phyloP scores from a whole-genome alignment of 1,140 invertebrate genomes.

The Nephila pilipes region DNA sequence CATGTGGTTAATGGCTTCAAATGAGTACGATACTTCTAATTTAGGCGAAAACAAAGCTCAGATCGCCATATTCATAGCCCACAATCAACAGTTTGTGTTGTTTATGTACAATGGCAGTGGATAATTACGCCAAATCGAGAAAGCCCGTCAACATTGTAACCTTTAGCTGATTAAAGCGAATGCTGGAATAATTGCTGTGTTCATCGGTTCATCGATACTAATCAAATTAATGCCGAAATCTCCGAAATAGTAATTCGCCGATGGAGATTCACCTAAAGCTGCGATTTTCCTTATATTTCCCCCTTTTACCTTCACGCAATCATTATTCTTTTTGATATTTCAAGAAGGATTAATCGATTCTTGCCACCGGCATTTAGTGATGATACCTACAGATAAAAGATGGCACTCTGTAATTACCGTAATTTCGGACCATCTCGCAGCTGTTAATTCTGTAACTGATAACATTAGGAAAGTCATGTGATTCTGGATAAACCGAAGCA shows the following conservation, averaged over 20 bases:
- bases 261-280: constrained; percentile 25
- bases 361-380: constrained; percentile 37
- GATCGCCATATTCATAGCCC: no score
- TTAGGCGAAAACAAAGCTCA: no score
- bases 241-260: background rate
- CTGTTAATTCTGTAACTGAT: background rate
- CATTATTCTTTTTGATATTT: constrained; percentile 39
- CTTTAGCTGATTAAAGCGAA: constrained; percentile 52
- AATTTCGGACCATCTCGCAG: constrained; percentile 1
- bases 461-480: background rate
- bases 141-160: background rate
- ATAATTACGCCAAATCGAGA: constrained; percentile 21
- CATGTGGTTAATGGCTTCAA: no score
- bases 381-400: constrained; percentile 24
- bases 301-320: background rate
- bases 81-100: background rate
- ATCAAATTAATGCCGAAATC: constrained; percentile 60
- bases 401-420: constrained; percentile 33
- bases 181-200: constrained; percentile 44
- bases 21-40: no score
- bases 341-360: constrained; percentile 11
- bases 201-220: constrained; percentile 61
- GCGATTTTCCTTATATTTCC: background rate
- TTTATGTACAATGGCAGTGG: background rate
- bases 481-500: background rate